Evolutionary conservation across 2,888 invertebrate genomes (phyloP).

Genomic region (Agrenia bidenticulata): DNA sequence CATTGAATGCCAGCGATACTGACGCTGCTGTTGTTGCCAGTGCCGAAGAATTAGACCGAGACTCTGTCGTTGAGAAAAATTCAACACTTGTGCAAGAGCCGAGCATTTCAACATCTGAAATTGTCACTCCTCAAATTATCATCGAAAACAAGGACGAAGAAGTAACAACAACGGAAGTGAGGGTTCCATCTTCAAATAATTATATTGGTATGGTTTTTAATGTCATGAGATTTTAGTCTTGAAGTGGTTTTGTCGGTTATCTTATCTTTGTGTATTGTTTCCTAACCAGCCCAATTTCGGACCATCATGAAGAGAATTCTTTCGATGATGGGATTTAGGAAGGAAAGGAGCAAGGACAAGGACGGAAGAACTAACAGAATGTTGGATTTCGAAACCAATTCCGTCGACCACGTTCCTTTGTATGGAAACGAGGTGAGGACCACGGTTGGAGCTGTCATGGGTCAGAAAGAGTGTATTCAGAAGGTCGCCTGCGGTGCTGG

Average conservation of each 20-base stretch:
- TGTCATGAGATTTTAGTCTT: no score
- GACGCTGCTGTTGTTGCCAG: not conserved
- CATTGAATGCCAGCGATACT: constrained; percentile 19
- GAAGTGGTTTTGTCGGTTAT: no score
- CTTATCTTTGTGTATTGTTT: not conserved
- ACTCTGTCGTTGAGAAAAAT: constrained; percentile 15
- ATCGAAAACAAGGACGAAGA: no score
- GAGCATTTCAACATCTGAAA: not conserved
- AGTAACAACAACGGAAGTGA: not conserved
- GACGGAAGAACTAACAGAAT: constrained; percentile 33
- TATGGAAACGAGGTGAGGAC: constrained; percentile 47
- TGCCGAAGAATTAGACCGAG: constrained; percentile 21
- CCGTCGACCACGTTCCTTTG: constrained; percentile 24
- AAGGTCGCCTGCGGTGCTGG: constrained; percentile 50
- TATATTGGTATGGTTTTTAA: no score
- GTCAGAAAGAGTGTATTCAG: constrained; percentile 48
- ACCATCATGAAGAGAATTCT: constrained; percentile 39
- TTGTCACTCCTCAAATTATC: not conserved
- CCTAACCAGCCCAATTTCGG: constrained; percentile 27
- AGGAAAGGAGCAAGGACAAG: constrained; percentile 40
- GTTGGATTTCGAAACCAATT: constrained; percentile 30
- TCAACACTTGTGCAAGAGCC: not conserved
- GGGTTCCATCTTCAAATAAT: no score
- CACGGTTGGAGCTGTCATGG: constrained; percentile 49
- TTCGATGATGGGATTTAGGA: constrained; percentile 41